Evolutionary conservation across 2,113 vertebrate species (phyloP).

Genomic region (Sterna hirundo): DNA sequence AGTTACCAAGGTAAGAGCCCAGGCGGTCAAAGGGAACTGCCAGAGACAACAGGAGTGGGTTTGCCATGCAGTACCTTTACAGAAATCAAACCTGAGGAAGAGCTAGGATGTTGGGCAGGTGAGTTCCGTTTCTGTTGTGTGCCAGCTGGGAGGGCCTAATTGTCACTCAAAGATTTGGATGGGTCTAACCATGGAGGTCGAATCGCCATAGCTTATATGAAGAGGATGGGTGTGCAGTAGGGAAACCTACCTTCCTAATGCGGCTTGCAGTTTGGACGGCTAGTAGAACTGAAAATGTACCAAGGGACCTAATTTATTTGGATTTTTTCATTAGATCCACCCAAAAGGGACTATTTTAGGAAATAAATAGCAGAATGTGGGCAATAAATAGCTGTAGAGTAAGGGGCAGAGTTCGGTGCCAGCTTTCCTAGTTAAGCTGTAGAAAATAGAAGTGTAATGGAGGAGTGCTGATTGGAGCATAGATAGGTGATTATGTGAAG

Average conservation of each 20-base stretch:
- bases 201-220: fast-evolving
- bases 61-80: fast-evolving
- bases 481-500: background rate
- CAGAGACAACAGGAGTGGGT: background rate
- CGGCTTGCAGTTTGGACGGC: background rate
- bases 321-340: conserved; percentile 15
- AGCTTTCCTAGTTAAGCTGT: background rate
- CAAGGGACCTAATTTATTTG: background rate
- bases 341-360: background rate
- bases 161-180: background rate
- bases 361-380: conserved; percentile 4
- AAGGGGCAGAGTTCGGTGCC: background rate
- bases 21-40: background rate
- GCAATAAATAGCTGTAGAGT: conserved; percentile 18
- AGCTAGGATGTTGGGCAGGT: background rate
- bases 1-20: background rate
- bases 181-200: background rate
- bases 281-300: background rate
- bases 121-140: background rate
- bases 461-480: background rate
- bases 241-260: background rate
- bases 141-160: background rate
- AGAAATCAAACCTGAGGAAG: background rate
- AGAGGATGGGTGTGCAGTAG: background rate
- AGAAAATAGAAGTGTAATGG: conserved; percentile 13